Evolutionary conservation across 2,113 vertebrate species (phyloP).

Genomic region (Brienomyrus longianalis): DNA sequence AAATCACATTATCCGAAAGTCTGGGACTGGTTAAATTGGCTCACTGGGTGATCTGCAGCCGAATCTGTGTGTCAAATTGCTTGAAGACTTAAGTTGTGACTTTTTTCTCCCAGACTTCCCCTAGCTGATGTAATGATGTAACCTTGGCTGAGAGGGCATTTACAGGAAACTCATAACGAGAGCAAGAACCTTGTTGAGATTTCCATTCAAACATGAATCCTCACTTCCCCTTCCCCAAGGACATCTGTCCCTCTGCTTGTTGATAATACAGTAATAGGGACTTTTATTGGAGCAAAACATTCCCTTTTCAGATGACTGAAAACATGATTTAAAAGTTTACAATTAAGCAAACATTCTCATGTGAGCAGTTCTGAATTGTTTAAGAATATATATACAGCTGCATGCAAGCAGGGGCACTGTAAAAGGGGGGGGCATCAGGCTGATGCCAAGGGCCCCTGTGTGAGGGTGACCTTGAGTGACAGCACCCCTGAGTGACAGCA

Average conservation of each 20-base stretch:
- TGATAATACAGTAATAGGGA: background rate
- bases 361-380: background rate
- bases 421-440: background rate
- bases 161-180: conserved; percentile 8
- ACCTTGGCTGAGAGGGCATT: background rate
- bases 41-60: background rate
- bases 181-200: background rate
- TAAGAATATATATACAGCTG: background rate
- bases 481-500: background rate
- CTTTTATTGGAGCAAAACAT: background rate
- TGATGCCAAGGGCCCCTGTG: background rate
- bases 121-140: background rate
- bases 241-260: background rate
- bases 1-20: background rate
- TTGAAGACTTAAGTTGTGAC: background rate
- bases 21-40: background rate
- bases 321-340: background rate
- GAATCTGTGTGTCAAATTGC: background rate
- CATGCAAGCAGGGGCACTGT: background rate
- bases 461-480: background rate
- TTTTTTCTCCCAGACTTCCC: background rate
- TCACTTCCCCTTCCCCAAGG: background rate
- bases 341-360: background rate
- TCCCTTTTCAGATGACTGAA: background rate
- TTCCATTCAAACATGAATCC: background rate